Conservation (phyloP, 2,113 vertebrate species). For the Oryzias woworae region DNA sequence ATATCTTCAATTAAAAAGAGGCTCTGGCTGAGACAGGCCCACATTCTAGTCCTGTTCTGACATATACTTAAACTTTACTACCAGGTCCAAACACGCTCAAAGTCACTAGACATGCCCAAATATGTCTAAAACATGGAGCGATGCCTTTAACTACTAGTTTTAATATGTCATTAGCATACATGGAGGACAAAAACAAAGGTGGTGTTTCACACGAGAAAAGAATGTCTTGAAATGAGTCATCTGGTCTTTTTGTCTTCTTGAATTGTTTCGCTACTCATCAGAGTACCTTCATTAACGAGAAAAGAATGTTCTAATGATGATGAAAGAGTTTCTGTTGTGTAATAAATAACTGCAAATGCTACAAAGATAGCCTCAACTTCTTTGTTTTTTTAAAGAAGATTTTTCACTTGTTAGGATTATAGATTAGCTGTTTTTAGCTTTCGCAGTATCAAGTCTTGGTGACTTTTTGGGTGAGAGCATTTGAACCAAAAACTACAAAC, state of each 20-base stretch:
- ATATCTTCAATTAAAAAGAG: constrained; percentile 18
- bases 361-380: too few species aligned
- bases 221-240: neutral
- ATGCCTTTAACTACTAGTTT: constrained; percentile 43
- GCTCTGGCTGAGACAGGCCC: constrained; percentile 19
- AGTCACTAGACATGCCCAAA: constrained; percentile 55
- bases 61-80: constrained; percentile 44
- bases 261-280: neutral
- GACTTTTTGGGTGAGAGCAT: too few species aligned
- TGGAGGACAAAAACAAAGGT: constrained; percentile 22
- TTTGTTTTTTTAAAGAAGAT: too few species aligned
- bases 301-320: too few species aligned
- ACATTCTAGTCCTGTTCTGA: constrained; percentile 11
- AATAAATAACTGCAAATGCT: too few species aligned
- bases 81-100: constrained; percentile 35
- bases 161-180: constrained; percentile 42
- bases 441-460: too few species aligned
- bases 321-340: too few species aligned
- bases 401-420: too few species aligned
- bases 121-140: constrained; percentile 40
- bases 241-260: neutral
- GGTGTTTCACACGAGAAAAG: neutral
- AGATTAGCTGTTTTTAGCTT: too few species aligned
- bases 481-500: too few species aligned
- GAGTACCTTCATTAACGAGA: too few species aligned